phyloP scores from a whole-genome alignment of 2,113 vertebrate species.

The Puntigrus tetrazona region DNA sequence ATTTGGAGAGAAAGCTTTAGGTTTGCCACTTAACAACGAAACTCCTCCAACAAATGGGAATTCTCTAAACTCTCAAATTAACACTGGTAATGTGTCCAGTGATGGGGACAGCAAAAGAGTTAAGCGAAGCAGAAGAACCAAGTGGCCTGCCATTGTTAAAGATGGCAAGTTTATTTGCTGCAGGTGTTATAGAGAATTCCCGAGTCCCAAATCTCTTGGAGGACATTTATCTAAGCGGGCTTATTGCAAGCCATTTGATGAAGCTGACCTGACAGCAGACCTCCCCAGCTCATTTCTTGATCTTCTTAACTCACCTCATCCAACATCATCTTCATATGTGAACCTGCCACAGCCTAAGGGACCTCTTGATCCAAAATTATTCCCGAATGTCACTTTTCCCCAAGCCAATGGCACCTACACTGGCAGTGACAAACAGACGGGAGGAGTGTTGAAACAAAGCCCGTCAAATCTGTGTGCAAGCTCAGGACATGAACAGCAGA shows the following conservation, averaged over 20 bases:
- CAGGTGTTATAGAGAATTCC: constrained; percentile 89
- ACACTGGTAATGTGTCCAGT: constrained; percentile 57
- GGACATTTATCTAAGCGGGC: constrained; percentile 93
- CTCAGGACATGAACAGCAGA: constrained; percentile 70
- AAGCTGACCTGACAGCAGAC: constrained; percentile 81
- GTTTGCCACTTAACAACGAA: constrained; percentile 66
- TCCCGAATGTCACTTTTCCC: constrained; percentile 75
- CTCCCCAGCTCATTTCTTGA: constrained; percentile 85
- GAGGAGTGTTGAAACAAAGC: constrained; percentile 84
- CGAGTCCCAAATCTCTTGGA: constrained; percentile 90
- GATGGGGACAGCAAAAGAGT: constrained; percentile 72
- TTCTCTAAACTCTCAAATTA: constrained; percentile 41
- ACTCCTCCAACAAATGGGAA: constrained; percentile 27
- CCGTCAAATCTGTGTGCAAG: constrained; percentile 79
- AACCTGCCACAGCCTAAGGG: constrained; percentile 75
- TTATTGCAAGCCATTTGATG: constrained; percentile 87
- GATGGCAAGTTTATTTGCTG: constrained; percentile 94
- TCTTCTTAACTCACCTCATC: constrained; percentile 87
- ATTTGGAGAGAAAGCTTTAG: constrained; percentile 61
- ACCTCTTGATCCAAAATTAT: constrained; percentile 71
- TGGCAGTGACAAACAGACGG: constrained; percentile 73
- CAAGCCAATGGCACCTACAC: constrained; percentile 70
- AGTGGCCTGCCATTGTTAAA: constrained; percentile 92
- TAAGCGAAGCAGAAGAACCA: constrained; percentile 84
- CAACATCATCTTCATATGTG: constrained; percentile 71